A percentile compares a stretch with the other conserved stretches of the same genome.
Evolutionary conservation across 2,113 vertebrate genomes (phyloP).

Genomic region (Petaurus breviceps): DNA sequence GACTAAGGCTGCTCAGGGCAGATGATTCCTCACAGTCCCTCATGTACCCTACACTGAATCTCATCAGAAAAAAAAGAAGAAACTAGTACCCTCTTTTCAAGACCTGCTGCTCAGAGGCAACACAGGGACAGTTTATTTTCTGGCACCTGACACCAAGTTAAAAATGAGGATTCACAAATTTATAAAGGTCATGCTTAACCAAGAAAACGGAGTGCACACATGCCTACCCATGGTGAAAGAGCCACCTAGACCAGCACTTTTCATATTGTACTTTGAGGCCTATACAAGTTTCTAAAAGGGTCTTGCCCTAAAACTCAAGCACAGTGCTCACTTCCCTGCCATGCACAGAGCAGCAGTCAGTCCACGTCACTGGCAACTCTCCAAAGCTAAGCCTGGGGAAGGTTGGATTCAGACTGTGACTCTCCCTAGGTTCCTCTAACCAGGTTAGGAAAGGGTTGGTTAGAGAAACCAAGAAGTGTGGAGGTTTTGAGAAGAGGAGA

Average conservation of each 20-base stretch:
- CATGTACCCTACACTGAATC: neutral
- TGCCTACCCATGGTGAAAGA: too few species aligned
- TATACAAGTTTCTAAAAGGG: neutral
- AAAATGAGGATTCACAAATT: neutral
- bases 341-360: neutral
- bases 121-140: neutral
- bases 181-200: neutral
- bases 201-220: too few species aligned
- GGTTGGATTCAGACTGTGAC: neutral
- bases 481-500: neutral
- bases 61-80: neutral
- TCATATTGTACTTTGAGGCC: neutral
- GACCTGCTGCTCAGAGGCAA: neutral
- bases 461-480: neutral
- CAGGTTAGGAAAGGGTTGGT: neutral
- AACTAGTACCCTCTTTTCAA: neutral
- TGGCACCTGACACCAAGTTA: neutral
- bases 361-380: neutral
- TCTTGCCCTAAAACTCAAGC: neutral
- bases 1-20: neutral
- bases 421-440: neutral
- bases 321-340: too few species aligned
- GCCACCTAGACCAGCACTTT: neutral
- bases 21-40: neutral
- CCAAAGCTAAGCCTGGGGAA: neutral